Evolutionary conservation across 2,888 invertebrate species (phyloP), one percentile per base, ranked within the genome.

Genomic region (Sthenelais limicola): DNA sequence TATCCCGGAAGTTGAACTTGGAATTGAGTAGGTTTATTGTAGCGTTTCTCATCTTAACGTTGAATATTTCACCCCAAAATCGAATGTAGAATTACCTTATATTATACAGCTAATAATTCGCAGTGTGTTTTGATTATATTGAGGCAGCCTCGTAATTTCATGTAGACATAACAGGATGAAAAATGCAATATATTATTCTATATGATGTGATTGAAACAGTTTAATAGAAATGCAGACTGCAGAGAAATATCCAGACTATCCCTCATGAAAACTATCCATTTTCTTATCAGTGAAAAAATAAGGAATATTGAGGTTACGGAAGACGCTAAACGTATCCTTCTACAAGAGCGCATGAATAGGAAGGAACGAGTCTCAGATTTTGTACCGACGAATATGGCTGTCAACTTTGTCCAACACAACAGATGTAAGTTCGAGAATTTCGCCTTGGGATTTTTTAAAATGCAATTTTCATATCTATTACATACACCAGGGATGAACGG

Each of bases 261-360:
- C 24, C 4, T 49, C 49, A 21, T 49, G n/a, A 21, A 48, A 48
- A 48, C 21, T 4, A 9, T 68, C 28, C 18, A 33, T 26, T 26
- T 35, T 47, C 35, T 73, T 78, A 76, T 66, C 80, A 92, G 92
- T 84, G 97, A 97, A 0, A 98, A 99, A 90, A 99, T 99, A 77
- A 93, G 93, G 84, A 99, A 99, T 87, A 99, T 99, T 80, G 97
- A 99, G 90, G 97, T 97, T 0, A 99, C 99, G 0, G 99, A 99
- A 88, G 97, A 97, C 84, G 98, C 98, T 0, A 99, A 98, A 89
- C 92, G 97, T 87, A 94, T 93, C 87, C 89, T 99, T 43, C 85
- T 98, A 26, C 93, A 94, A 90, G 97, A 97, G 81, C 92, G 94
- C 74, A 93, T 94, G 84, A 94, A 94, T 82, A 96, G 96, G 88